phyloP scores from a whole-genome alignment of 2,113 vertebrate genomes.

The Cervus canadensis region DNA sequence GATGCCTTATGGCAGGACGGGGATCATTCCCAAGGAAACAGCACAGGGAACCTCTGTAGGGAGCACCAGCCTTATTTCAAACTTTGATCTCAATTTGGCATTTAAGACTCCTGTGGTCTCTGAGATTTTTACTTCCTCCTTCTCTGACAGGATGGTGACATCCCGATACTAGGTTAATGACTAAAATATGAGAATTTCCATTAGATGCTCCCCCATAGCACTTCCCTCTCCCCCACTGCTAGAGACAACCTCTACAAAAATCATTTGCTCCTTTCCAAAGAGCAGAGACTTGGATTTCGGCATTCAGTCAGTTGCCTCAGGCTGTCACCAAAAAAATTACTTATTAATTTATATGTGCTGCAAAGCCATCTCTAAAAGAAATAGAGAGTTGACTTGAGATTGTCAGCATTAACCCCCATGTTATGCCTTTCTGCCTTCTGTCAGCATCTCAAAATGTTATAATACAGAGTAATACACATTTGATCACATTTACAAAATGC shows the following conservation, averaged over 20 bases:
- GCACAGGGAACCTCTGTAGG: background rate
- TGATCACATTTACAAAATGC: constrained; percentile 34
- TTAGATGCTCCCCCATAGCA: background rate
- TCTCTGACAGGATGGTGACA: background rate
- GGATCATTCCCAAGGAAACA: background rate
- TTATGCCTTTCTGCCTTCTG: background rate
- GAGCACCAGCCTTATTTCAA: background rate
- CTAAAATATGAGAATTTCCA: constrained; percentile 5
- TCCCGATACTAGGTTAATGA: background rate
- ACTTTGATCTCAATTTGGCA: background rate
- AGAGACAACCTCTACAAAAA: background rate
- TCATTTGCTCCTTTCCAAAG: constrained; percentile 5
- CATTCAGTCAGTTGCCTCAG: constrained; percentile 34
- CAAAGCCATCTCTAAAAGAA: constrained; percentile 51
- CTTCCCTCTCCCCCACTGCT: too few species aligned
- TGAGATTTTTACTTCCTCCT: background rate
- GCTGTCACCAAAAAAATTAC: constrained; percentile 57
- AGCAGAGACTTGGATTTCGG: constrained; percentile 1
- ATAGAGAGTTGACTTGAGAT: background rate
- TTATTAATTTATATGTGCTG: constrained; percentile 58
- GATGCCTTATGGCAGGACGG: background rate
- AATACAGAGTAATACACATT: background rate
- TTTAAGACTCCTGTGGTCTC: background rate
- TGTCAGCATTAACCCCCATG: background rate
- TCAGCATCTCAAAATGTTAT: background rate